phyloP scores from a whole-genome alignment of 2,888 invertebrate species.

The Scaptomyza polygonia region DNA sequence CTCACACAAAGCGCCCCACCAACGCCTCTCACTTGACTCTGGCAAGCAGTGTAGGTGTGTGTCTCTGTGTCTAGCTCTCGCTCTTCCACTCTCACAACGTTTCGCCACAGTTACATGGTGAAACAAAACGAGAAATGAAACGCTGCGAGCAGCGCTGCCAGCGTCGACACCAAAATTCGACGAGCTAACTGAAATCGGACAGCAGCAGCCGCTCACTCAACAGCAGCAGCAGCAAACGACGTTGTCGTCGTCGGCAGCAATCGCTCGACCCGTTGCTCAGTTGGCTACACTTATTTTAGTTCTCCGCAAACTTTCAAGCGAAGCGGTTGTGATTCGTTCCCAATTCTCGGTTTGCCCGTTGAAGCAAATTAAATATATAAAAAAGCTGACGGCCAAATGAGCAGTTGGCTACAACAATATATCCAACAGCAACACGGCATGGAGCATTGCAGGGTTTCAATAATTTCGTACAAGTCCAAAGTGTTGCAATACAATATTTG shows the following conservation, averaged over 20 bases:
- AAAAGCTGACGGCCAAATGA: constrained; percentile 47
- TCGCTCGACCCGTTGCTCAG: constrained; percentile 51
- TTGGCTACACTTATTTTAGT: constrained; percentile 64
- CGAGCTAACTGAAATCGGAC: constrained; percentile 51
- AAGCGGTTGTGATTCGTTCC: constrained; percentile 74
- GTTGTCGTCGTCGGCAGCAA: constrained; percentile 33
- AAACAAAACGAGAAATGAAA: constrained; percentile 75
- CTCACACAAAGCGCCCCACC: constrained; percentile 65
- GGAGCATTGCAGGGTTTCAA: constrained; percentile 59
- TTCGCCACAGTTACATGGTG: constrained; percentile 61
- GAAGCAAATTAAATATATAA: constrained; percentile 19
- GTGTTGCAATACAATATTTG: constrained; percentile 49
- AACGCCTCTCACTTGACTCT: constrained; percentile 43
- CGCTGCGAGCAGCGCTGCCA: constrained; percentile 66
- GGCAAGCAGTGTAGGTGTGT: constrained; percentile 57
- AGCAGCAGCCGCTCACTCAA: constrained; percentile 37
- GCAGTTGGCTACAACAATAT: constrained; percentile 52
- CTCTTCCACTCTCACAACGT: constrained; percentile 21
- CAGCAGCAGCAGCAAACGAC: constrained; percentile 27
- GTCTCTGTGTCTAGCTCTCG: constrained; percentile 23
- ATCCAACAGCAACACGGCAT: constrained; percentile 30
- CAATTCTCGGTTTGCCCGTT: constrained; percentile 37
- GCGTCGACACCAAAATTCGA: constrained; percentile 55
- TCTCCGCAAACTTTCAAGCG: constrained; percentile 80
- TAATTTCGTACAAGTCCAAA: constrained; percentile 37